Evolutionary conservation across 2,888 invertebrate species (phyloP).

Genomic region (Philhelius pedissequus): DNA sequence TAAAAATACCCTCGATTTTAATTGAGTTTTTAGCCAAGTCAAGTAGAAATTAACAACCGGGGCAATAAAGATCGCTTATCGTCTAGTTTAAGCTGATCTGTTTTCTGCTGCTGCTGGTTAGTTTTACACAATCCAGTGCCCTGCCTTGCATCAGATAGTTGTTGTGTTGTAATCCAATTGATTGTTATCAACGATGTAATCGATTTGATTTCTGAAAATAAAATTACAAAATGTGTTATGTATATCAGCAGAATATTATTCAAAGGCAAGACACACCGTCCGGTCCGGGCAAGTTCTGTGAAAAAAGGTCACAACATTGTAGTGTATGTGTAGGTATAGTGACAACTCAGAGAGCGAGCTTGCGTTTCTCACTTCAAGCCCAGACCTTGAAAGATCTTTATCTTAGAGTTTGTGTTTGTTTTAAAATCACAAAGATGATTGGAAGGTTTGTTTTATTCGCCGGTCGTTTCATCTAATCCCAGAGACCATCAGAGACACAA

Average conservation of each 20-base stretch:
- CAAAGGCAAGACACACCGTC: conserved; percentile 1
- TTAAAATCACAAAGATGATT: conserved; percentile 52
- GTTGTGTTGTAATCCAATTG: conserved; percentile 17
- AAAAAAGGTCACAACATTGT: conserved; percentile 19
- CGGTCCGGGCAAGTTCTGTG: not conserved
- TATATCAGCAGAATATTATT: conserved; percentile 22
- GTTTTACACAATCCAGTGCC: not conserved
- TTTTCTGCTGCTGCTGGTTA: not conserved
- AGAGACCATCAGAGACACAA: conserved; percentile 5
- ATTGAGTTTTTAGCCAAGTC: conserved; percentile 51
- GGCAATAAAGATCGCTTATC: conserved; percentile 65
- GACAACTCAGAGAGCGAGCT: conserved; percentile 3
- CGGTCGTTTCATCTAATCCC: conserved; percentile 37
- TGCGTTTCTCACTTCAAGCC: conserved; percentile 42
- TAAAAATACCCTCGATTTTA: conserved; percentile 54
- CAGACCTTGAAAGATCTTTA: conserved; percentile 48
- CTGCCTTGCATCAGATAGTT: not conserved
- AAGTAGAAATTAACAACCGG: conserved; percentile 58
- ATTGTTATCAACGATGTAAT: conserved; percentile 55
- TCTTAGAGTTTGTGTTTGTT: conserved; percentile 12
- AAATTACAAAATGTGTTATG: conserved; percentile 4
- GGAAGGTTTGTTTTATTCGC: not conserved
- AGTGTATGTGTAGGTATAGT: not conserved
- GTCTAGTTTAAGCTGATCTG: conserved; percentile 29
- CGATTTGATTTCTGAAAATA: conserved; percentile 50